A percentile compares a stretch with the other conserved stretches of the same genome.
Conservation (phyloP, 2,113 vertebrate species). For the Caranx ignobilis region DNA sequence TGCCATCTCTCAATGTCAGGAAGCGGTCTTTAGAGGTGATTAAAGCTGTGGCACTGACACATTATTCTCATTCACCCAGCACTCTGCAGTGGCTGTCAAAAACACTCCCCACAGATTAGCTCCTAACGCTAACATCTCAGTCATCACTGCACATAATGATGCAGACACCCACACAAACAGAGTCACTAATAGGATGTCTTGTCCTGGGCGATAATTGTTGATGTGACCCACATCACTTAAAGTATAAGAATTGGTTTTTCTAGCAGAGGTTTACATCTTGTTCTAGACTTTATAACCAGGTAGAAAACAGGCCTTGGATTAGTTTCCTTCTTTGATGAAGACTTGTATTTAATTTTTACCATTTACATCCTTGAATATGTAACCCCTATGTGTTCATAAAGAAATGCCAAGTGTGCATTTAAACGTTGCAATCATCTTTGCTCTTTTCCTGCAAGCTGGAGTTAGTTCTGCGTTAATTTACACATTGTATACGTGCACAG, state of each 20-base stretch:
- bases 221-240: background rate
- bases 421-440: background rate
- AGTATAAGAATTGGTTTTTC: background rate
- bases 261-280: background rate
- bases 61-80: slow-evolving; percentile 11
- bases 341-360: background rate
- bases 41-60: slow-evolving; percentile 23
- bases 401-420: background rate
- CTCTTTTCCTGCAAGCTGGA: no score
- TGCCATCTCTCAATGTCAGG: background rate
- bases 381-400: background rate
- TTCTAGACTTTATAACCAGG: background rate
- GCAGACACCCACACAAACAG: background rate
- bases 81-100: slow-evolving; percentile 20
- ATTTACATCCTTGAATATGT: background rate
- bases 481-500: no score
- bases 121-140: slow-evolving; percentile 10
- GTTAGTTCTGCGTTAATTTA: no score
- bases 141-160: background rate
- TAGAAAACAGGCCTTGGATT: background rate
- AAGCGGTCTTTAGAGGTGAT: slow-evolving; percentile 19
- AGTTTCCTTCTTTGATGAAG: background rate
- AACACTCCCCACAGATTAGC: background rate
- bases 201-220: background rate
- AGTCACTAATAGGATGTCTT: background rate